Evolutionary conservation across 2,888 invertebrate species (phyloP).

Genomic region (Drosophila ustulata): DNA sequence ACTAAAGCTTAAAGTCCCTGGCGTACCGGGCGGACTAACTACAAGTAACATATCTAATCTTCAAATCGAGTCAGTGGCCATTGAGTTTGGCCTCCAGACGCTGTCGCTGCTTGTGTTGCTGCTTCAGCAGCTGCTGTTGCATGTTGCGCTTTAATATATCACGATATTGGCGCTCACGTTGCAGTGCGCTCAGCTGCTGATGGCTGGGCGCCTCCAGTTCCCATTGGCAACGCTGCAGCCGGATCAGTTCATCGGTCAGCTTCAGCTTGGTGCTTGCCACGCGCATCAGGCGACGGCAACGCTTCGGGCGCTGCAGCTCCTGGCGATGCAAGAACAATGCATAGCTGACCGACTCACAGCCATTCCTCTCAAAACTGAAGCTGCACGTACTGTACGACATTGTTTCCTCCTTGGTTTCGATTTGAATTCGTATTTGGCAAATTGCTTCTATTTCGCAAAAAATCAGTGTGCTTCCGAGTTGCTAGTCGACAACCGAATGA

Average conservation of each 20-base stretch:
- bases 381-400: slow-evolving; percentile 24
- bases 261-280: slow-evolving; percentile 65
- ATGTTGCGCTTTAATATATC: slow-evolving; percentile 55
- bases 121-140: slow-evolving; percentile 50
- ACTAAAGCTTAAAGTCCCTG: slow-evolving; percentile 19
- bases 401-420: background rate
- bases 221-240: slow-evolving; percentile 54
- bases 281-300: slow-evolving; percentile 51
- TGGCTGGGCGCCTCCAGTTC: slow-evolving; percentile 36
- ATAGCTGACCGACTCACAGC: slow-evolving; percentile 42
- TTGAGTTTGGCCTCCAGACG: slow-evolving; percentile 21
- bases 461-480: slow-evolving; percentile 22
- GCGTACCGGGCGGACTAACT: slow-evolving; percentile 7
- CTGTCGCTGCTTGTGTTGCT: slow-evolving; percentile 28
- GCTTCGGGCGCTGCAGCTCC: slow-evolving; percentile 61
- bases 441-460: background rate
- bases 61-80: background rate
- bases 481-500: slow-evolving; percentile 55
- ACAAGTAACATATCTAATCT: slow-evolving; percentile 1
- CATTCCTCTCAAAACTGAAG: background rate
- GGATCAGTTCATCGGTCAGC: slow-evolving; percentile 73
- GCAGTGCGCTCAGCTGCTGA: slow-evolving; percentile 49
- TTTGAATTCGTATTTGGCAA: slow-evolving; percentile 1
- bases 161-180: slow-evolving; percentile 61
- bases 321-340: slow-evolving; percentile 66